Percentiles rank a stretch among this genome's conserved stretches.
Evolutionary conservation across 2,797 vertebrate species (phyloP).

Genomic region (Nannoperca australis): DNA sequence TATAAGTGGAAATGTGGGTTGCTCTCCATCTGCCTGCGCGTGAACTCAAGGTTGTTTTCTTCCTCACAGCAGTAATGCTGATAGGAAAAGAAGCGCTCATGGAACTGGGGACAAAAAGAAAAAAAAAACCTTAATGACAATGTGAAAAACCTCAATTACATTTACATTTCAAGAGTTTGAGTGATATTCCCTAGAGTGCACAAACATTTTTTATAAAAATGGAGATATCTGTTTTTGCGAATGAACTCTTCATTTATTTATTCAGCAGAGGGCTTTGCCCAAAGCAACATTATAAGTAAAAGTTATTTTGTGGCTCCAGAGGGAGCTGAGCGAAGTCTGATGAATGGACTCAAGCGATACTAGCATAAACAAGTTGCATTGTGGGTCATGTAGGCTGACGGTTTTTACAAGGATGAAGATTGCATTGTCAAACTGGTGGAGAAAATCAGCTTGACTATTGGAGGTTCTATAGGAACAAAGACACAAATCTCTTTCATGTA

Average conservation of each 20-base stretch:
- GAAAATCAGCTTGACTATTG: too few species aligned
- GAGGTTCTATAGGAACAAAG: too few species aligned
- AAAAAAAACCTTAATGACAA: not conserved
- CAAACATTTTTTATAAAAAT: too few species aligned
- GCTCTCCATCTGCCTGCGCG: constrained; percentile 81
- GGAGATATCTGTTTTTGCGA: too few species aligned
- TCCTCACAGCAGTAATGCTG: constrained; percentile 86
- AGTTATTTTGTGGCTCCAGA: not conserved
- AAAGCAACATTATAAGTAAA: not conserved
- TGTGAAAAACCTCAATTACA: not conserved
- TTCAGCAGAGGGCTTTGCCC: not conserved
- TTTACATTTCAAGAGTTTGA: not conserved
- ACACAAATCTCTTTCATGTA: too few species aligned
- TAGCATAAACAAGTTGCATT: too few species aligned
- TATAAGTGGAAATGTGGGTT: constrained; percentile 85
- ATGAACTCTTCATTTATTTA: not conserved
- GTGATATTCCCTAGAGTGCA: too few species aligned
- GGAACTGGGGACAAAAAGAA: constrained; percentile 77
- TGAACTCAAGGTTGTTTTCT: constrained; percentile 85
- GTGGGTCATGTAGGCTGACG: too few species aligned
- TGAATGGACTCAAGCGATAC: too few species aligned
- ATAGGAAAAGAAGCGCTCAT: constrained; percentile 85
- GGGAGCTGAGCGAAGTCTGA: too few species aligned
- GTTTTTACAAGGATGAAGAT: too few species aligned
- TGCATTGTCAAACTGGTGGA: too few species aligned